A percentile compares a stretch with the other conserved stretches of the same genome.
phyloP scores from a whole-genome alignment of 2,888 invertebrate species.

The Yponomeuta malinellus region DNA sequence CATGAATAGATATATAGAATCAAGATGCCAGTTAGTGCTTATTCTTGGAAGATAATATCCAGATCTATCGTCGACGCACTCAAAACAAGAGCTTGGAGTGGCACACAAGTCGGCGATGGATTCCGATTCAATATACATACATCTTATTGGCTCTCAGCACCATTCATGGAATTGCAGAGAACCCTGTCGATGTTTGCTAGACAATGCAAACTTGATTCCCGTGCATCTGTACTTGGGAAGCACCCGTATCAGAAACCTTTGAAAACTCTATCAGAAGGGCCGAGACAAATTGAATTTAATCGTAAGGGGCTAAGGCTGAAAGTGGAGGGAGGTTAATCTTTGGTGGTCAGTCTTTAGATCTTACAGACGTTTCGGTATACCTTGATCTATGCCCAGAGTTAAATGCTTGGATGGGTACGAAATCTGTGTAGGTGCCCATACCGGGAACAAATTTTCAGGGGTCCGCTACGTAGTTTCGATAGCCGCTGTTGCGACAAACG shows the following conservation, averaged over 20 bases:
- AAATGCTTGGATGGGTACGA: no score
- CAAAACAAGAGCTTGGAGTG: neutral
- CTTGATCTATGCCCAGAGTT: no score
- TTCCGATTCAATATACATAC: neutral
- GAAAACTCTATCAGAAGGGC: neutral
- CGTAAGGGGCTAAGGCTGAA: neutral
- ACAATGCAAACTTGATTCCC: neutral
- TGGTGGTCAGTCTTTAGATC: no score
- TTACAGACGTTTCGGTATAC: no score
- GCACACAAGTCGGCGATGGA: neutral
- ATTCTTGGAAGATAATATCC: neutral
- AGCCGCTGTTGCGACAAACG: no score
- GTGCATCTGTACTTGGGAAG: neutral
- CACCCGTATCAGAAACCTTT: neutral
- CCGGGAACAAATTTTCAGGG: no score
- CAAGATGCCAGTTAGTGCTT: neutral
- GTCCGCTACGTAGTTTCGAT: no score
- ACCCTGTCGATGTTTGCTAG: neutral
- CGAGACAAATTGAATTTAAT: neutral
- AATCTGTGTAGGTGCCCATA: no score
- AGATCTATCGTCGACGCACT: neutral
- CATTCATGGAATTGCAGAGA: neutral
- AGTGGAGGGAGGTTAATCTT: neutral
- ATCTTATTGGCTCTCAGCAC: neutral
- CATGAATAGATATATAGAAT: no score